These are phyloP conservation scores for Sceloporus tristichus DNA, from an alignment of 2,113 vertebrate species.

Conservation along the genomic window DNA sequence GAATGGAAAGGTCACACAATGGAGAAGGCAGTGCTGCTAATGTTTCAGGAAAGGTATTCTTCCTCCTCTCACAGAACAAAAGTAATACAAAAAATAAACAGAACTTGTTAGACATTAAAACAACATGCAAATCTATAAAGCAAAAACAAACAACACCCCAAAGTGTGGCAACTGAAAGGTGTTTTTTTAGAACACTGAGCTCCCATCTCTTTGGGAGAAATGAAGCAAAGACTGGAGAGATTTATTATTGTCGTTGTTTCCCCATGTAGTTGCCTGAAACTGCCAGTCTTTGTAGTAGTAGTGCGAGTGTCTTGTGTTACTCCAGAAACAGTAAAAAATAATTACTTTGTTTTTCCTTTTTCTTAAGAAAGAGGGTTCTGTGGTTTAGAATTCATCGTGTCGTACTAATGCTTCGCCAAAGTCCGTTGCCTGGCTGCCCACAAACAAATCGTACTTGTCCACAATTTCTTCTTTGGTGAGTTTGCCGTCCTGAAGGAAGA, in stretches of 20 bases:
- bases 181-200: constrained; percentile 42
- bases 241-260: constrained; percentile 2
- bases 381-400: constrained; percentile 89
- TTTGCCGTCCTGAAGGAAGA: constrained; percentile 84
- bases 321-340: constrained; percentile 84
- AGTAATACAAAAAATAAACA: constrained; percentile 71
- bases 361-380: constrained; percentile 61
- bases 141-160: background rate
- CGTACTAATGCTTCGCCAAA: constrained; percentile 91
- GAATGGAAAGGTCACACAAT: background rate
- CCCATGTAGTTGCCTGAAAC: constrained; percentile 61
- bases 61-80: constrained; percentile 54
- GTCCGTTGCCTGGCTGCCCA: constrained; percentile 94
- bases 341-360: constrained; percentile 76
- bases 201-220: constrained; percentile 37
- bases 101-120: constrained; percentile 62
- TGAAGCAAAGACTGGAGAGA: constrained; percentile 35
- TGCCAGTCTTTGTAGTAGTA: constrained; percentile 69
- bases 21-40: constrained; percentile 3
- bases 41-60: constrained; percentile 47
- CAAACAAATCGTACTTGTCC: constrained; percentile 91
- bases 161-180: constrained; percentile 43
- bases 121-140: constrained; percentile 63
- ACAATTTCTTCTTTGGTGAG: constrained; percentile 90
- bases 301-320: constrained; percentile 70